Base-by-base conservation (phyloP, 2,888 invertebrate species). In the Pilophorus perplexus region DNA sequence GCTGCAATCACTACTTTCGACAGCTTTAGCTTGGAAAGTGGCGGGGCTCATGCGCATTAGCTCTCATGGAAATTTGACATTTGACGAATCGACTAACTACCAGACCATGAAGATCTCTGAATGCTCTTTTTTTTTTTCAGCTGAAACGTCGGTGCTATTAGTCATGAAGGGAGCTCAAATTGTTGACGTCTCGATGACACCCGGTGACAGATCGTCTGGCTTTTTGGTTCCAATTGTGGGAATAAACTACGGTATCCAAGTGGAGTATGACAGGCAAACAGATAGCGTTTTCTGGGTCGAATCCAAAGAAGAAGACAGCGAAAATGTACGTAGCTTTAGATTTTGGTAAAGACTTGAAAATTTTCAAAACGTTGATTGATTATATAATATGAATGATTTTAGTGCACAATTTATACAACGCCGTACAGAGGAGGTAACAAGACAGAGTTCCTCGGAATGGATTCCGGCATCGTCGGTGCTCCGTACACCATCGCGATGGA, bases 401-500 rank as follows among this genome's bases (percentile, higher is more conserved):
- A 93, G 80, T 91, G 92, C 70, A 94, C 94, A 0, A 84, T 95
- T 55, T 93, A 84, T 77, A 86, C 84, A 23, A 90, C 89, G 74
- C 89, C 89, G 0, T 88, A 92, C 72, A 87, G 87, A 10, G 94
- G 93, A 10, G 92, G 93, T 1, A 91, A 92, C 73, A 85, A 85
- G 73, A 87, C 88, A 0, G 87, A 88, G 73, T 89, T 94, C 77
- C 82, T 93, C 4, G 88, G 88, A n/a, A 77, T 81, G 3, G 89
- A 90, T 73, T 83, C 85, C 1, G 92, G 95, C n/a, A 84, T 95
- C 52, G 88, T 94, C 6, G 94, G 96, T 0, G 88, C 93, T 0
- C 92, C 96, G 0, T 90, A 90, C 33, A 85, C 91, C 0, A 84
- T 99, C 40, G 96, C 97, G 0, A 91, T 96, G 74, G 98, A 99